Conservation (phyloP, 2,888 invertebrate species). For the Empis stercorea region DNA sequence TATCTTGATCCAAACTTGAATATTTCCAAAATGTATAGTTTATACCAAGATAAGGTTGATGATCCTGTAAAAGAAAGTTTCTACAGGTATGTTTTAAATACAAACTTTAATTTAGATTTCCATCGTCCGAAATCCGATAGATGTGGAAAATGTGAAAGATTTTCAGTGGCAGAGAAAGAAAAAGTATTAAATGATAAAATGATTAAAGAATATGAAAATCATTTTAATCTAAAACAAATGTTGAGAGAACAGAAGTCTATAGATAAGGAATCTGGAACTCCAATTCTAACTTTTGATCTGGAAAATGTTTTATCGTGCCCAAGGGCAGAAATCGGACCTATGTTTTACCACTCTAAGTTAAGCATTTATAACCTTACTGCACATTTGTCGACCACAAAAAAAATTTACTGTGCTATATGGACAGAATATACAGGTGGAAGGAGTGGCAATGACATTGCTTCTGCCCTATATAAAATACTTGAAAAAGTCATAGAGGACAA, state of each 20-base stretch:
- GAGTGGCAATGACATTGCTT: slow-evolving; percentile 6
- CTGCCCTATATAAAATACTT: slow-evolving; percentile 3
- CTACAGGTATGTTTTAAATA: slow-evolving; percentile 1
- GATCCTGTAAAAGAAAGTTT: not conserved
- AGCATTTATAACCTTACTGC: slow-evolving; percentile 1
- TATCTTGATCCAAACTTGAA: not conserved
- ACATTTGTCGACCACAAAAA: slow-evolving; percentile 3
- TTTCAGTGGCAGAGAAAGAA: slow-evolving; percentile 3
- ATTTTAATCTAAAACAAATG: not conserved
- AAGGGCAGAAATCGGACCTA: slow-evolving; percentile 2
- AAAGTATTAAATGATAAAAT: slow-evolving; percentile 1
- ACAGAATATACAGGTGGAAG: slow-evolving; percentile 4
- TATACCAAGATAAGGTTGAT: not conserved
- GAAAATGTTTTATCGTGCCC: slow-evolving; percentile 3
- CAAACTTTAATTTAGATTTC: slow-evolving; percentile 6
- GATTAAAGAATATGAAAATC: not conserved
- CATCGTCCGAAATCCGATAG: slow-evolving; percentile 7
- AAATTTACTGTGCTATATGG: slow-evolving; percentile 7
- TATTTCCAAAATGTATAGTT: not conserved
- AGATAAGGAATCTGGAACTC: slow-evolving; percentile 1
- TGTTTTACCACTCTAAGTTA: slow-evolving; percentile 2
- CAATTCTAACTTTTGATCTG: slow-evolving; percentile 5
- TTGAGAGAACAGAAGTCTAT: slow-evolving; percentile 3
- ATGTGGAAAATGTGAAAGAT: slow-evolving; percentile 7
- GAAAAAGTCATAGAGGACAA: slow-evolving; percentile 1